Conservation (phyloP, 2,113 vertebrate genomes). For the Sceloporus tristichus region DNA sequence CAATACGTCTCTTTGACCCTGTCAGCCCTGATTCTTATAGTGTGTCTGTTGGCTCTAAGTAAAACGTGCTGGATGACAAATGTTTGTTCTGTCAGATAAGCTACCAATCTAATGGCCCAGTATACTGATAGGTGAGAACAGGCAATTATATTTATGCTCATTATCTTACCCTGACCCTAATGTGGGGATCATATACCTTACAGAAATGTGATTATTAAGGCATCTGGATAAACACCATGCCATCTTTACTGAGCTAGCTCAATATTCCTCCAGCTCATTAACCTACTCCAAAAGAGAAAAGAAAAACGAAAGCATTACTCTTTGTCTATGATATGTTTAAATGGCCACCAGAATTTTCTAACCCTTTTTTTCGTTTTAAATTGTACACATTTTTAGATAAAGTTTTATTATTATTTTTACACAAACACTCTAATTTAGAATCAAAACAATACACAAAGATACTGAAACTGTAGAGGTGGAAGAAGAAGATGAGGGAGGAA, state of each 20-base stretch:
- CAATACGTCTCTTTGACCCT: not conserved
- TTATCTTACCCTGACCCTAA: conserved; percentile 14
- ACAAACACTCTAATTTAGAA: not conserved
- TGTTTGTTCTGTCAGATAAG: not conserved
- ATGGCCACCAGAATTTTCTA: conserved; percentile 6
- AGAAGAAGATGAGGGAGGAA: too few relatives aligned
- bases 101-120: not conserved
- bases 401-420: not conserved
- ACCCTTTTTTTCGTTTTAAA: conserved; percentile 5
- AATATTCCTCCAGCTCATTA: not conserved
- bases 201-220: conserved; percentile 21
- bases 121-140: conserved; percentile 1
- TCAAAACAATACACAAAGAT: not conserved
- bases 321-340: conserved; percentile 1
- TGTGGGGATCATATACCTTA: conserved; percentile 19
- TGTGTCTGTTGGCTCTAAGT: not conserved
- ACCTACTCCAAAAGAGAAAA: not conserved
- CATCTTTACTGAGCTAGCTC: not conserved
- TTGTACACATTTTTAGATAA: not conserved
- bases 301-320: not conserved
- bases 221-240: conserved; percentile 3
- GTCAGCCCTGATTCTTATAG: not conserved
- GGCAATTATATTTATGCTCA: not conserved
- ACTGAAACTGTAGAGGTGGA: too few relatives aligned
- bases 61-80: not conserved